phyloP scores from a whole-genome alignment of 2,797 vertebrate genomes.

The Anguilla pacifica region DNA sequence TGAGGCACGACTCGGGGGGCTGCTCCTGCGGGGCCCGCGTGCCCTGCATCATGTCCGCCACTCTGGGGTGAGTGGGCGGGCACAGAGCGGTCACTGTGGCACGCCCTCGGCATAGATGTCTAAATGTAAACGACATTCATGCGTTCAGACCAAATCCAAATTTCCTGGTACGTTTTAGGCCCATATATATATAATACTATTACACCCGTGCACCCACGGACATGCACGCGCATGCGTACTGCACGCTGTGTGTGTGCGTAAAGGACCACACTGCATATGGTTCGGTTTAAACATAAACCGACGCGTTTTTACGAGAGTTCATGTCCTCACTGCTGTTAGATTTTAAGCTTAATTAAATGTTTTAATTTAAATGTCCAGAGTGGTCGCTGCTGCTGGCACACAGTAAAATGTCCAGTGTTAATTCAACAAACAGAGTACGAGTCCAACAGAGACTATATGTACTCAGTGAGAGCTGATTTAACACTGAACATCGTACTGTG shows the following conservation, averaged over 20 bases:
- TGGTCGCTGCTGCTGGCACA: neutral
- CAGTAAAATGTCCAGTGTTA: too few relatives aligned
- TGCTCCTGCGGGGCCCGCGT: slow-evolving; percentile 19
- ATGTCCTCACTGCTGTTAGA: neutral
- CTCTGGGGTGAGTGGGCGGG: slow-evolving; percentile 26
- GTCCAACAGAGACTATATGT: too few relatives aligned
- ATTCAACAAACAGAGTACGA: too few relatives aligned
- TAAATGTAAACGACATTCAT: neutral
- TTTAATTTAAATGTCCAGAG: neutral
- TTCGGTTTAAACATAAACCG: too few relatives aligned
- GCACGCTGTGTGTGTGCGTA: too few relatives aligned
- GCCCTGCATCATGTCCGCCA: slow-evolving; percentile 38
- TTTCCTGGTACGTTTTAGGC: too few relatives aligned
- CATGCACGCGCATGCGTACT: too few relatives aligned
- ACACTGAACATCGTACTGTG: neutral
- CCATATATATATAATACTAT: too few relatives aligned
- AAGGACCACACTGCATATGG: too few relatives aligned
- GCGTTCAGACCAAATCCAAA: neutral
- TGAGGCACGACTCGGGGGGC: slow-evolving; percentile 22
- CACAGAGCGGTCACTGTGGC: neutral
- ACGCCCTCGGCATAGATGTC: neutral
- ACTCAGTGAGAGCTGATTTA: too few relatives aligned
- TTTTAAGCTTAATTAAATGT: neutral
- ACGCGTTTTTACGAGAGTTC: too few relatives aligned
- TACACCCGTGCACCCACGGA: too few relatives aligned